Percentiles rank a stretch among this genome's conserved stretches.
phyloP scores from a whole-genome alignment of 1,140 invertebrate species.

The Tribolium castaneum region DNA sequence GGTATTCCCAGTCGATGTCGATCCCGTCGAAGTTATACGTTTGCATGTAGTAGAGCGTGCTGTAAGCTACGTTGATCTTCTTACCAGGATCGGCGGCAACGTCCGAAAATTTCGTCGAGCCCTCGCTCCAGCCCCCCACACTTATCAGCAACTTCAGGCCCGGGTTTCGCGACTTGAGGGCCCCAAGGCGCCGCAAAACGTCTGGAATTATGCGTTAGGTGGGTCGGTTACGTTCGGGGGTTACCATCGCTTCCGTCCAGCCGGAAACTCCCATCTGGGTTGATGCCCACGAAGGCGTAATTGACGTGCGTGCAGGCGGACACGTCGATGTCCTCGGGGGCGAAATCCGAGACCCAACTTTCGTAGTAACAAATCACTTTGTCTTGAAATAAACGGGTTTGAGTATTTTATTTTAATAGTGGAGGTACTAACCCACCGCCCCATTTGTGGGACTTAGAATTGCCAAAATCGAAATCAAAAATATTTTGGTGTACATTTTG shows the following conservation, averaged over 20 bases:
- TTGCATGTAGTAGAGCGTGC: constrained; percentile 2
- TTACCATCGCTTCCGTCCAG: constrained; percentile 69
- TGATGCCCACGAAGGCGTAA: constrained; percentile 74
- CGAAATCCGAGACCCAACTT: constrained; percentile 69
- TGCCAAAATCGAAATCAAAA: too few species aligned
- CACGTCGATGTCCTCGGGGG: constrained; percentile 69
- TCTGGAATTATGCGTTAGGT: constrained; percentile 63
- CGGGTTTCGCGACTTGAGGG: background rate
- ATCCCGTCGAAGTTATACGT: constrained; percentile 68
- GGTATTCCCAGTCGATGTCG: constrained; percentile 71
- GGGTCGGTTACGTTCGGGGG: background rate
- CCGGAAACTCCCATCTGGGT: constrained; percentile 63
- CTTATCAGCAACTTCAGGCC: background rate
- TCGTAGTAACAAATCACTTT: constrained; percentile 69
- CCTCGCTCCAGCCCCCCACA: constrained; percentile 1
- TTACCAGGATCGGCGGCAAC: constrained; percentile 65
- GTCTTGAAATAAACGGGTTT: background rate
- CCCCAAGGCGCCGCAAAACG: background rate
- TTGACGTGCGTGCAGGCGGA: constrained; percentile 75
- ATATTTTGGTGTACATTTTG: too few species aligned
- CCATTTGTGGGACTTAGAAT: too few species aligned
- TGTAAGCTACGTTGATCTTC: constrained; percentile 47
- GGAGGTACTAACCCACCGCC: too few species aligned
- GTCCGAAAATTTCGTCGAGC: background rate
- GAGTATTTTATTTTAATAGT: too few species aligned